Conservation (phyloP, 2,888 invertebrate species). For the Rhaphigaster nebulosa region DNA sequence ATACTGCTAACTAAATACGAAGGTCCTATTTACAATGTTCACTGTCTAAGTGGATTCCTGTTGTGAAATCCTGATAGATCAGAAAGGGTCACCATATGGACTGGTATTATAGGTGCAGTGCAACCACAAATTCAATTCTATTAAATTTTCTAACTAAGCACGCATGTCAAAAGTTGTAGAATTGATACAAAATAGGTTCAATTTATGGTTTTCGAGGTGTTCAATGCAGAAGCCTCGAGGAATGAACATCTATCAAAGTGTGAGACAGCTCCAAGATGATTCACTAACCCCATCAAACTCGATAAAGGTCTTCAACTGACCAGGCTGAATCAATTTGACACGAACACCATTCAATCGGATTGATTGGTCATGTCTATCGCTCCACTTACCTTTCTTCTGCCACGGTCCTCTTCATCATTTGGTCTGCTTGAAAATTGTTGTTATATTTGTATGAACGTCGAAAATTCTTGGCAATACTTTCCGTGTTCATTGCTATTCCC, state of each 20-base stretch:
- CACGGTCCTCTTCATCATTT: neutral
- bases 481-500: too few relatives aligned
- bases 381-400: constrained; percentile 14
- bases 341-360: constrained; percentile 12
- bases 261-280: neutral
- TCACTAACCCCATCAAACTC: constrained; percentile 34
- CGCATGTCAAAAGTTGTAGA: too few relatives aligned
- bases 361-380: constrained; percentile 33
- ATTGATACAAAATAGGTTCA: neutral
- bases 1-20: too few relatives aligned
- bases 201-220: neutral
- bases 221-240: neutral
- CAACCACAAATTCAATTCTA: too few relatives aligned
- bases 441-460: neutral
- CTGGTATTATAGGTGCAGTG: too few relatives aligned
- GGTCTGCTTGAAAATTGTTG: neutral
- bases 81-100: too few relatives aligned
- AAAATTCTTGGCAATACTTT: neutral
- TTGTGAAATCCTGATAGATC: too few relatives aligned
- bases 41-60: too few relatives aligned
- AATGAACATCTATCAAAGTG: neutral
- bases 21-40: too few relatives aligned
- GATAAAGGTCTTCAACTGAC: constrained; percentile 36
- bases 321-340: neutral
- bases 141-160: too few relatives aligned